Conservation (phyloP, 2,888 invertebrate species). For the Norana najaformis region DNA sequence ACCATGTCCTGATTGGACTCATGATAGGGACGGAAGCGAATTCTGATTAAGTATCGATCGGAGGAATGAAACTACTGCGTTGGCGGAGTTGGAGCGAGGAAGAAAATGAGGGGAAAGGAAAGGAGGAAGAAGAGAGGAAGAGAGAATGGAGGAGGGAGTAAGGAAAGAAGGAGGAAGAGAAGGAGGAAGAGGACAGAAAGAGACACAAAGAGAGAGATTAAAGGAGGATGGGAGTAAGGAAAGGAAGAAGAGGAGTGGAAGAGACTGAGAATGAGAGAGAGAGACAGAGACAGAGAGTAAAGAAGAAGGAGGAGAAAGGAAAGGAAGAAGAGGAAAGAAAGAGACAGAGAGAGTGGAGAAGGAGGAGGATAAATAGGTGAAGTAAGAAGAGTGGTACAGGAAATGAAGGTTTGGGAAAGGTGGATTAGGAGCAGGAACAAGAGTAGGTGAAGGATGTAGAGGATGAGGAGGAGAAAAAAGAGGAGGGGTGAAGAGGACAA, state of each 20-base stretch:
- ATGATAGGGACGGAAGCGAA: neutral
- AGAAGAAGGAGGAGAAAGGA: too few relatives aligned
- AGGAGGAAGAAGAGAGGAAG: too few relatives aligned
- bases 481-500: neutral
- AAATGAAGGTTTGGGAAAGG: too few relatives aligned
- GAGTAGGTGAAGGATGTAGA: too few relatives aligned
- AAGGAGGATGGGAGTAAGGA: too few relatives aligned
- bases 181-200: too few relatives aligned
- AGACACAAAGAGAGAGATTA: too few relatives aligned
- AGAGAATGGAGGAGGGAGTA: too few relatives aligned
- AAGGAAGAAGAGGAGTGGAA: too few relatives aligned
- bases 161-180: too few relatives aligned
- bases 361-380: neutral
- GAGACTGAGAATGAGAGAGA: neutral
- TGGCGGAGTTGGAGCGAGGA: neutral
- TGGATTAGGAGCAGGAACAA: neutral
- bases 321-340: neutral
- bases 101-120: too few relatives aligned
- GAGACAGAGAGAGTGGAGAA: neutral
- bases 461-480: neutral
- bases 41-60: neutral
- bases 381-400: too few relatives aligned
- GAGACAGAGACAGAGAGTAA: neutral
- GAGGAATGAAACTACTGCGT: neutral
- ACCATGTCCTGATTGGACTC: neutral